Conservation (phyloP, 2,888 invertebrate species). For the Polymixis flavicincta region DNA sequence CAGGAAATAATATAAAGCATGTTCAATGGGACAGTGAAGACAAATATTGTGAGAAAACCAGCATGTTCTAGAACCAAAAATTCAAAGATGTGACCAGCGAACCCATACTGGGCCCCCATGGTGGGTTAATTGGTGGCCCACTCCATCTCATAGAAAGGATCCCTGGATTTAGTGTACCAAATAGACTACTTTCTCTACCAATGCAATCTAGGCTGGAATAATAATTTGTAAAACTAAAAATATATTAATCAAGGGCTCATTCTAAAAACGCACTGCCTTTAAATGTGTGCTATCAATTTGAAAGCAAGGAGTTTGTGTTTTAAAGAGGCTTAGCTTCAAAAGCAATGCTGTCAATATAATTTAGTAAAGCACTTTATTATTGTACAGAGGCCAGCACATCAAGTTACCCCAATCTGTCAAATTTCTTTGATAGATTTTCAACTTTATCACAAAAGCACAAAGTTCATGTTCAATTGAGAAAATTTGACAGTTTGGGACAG, state of each 20-base stretch:
- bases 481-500: too few relatives aligned
- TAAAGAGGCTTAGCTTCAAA: conserved; percentile 63
- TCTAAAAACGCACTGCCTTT: conserved; percentile 33
- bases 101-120: background rate
- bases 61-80: background rate
- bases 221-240: background rate
- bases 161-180: background rate
- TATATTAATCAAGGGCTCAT: background rate
- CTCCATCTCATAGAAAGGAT: background rate
- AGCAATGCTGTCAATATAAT: conserved; percentile 53
- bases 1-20: background rate
- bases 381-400: too few relatives aligned
- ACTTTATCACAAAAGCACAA: too few relatives aligned
- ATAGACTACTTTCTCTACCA: background rate
- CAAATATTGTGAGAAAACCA: background rate
- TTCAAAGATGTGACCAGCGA: background rate
- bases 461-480: too few relatives aligned
- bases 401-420: too few relatives aligned
- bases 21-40: background rate
- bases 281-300: conserved; percentile 37
- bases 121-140: background rate
- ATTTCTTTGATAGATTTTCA: too few relatives aligned
- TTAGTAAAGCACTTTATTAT: conserved; percentile 48
- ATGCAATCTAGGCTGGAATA: conserved; percentile 3
- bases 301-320: conserved; percentile 41